A percentile compares a stretch with the other conserved stretches of the same genome.
Evolutionary conservation across 1,140 invertebrate species (phyloP).

Genomic region (Ostrea edulis): DNA sequence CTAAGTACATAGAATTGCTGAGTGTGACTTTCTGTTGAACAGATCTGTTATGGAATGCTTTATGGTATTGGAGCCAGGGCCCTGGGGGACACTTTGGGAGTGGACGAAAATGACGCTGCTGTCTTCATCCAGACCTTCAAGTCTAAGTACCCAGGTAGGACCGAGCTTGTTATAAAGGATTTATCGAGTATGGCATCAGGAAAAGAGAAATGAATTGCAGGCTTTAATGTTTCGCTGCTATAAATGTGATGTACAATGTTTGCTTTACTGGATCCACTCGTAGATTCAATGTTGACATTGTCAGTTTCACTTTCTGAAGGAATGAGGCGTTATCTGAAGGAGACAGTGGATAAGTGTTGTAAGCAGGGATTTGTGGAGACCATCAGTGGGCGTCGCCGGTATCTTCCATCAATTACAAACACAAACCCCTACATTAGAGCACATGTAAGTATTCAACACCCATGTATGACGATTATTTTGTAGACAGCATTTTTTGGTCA

Average conservation of each 20-base stretch:
- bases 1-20: too few relatives aligned
- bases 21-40: too few relatives aligned
- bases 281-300: too few relatives aligned
- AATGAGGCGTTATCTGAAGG: constrained; percentile 84
- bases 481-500: too few relatives aligned
- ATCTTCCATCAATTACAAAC: constrained; percentile 89
- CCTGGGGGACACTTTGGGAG: constrained; percentile 89
- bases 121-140: constrained; percentile 92
- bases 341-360: constrained; percentile 86
- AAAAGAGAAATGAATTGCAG: too few relatives aligned
- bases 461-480: too few relatives aligned
- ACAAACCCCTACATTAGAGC: constrained; percentile 83
- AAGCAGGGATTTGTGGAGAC: constrained; percentile 91
- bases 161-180: background rate
- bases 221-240: too few relatives aligned
- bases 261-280: too few relatives aligned
- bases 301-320: constrained; percentile 63
- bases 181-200: too few relatives aligned
- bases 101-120: constrained; percentile 90
- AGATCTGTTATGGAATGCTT: constrained; percentile 97
- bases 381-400: constrained; percentile 88
- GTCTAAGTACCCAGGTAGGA: constrained; percentile 86
- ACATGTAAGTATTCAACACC: constrained; percentile 74
- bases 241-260: too few relatives aligned
- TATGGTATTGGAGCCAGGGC: constrained; percentile 97